Evolutionary conservation across 2,113 vertebrate genomes (phyloP), one percentile per base, ranked within the genome.

Genomic region (Pontoporia blainvillei): DNA sequence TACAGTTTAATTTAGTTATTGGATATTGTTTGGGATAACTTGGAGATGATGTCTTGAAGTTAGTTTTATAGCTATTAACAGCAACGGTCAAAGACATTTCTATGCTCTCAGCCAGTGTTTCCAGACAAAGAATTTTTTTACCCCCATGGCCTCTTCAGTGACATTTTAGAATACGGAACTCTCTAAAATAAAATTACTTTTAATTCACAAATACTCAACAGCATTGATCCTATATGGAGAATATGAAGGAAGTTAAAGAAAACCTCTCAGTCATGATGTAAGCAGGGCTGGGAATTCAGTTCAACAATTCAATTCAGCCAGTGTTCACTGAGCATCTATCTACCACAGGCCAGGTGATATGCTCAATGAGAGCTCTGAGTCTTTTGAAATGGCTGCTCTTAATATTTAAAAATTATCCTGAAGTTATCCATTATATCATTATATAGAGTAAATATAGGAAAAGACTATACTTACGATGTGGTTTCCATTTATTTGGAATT

Each of bases 401-500:
- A 82, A 25, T 64, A 82, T 62, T 90, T 75, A 61, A 93, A 88
- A 88, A 72, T 76, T 67, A 91, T 31, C 17, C 14, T 36, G 6
- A 92, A 75, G 5, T 62, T 95, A 27, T 69, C 76, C 76, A 27
- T 91, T 85, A 36, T 17, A 44, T 20, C 20, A 54, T 17, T 92
- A 44, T n/a, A 62, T 81, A 39, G 0, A 71, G 11, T 87, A 72
- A 83, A 41, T 75, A 17, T n/a, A 90, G 13, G 23, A 87, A 79
- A 90, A 39, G 15, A 87, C 1, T 59, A 39, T n/a, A 44, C 15
- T 79, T 83, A 71, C 49, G 15, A 69, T 67, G 5, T 36, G 21
- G 85, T 71, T 88, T 93, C 9, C 67, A 85, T 73, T 36, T 73
- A 81, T 79, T 69, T 96, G 75, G 2, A 34, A 86, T 83, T 61